Percentiles rank a stretch among this genome's conserved stretches.
These are phyloP conservation scores for Phragmatobia fuliginosa DNA, from an alignment of 2,888 invertebrate genomes.

Conservation along the genomic window DNA sequence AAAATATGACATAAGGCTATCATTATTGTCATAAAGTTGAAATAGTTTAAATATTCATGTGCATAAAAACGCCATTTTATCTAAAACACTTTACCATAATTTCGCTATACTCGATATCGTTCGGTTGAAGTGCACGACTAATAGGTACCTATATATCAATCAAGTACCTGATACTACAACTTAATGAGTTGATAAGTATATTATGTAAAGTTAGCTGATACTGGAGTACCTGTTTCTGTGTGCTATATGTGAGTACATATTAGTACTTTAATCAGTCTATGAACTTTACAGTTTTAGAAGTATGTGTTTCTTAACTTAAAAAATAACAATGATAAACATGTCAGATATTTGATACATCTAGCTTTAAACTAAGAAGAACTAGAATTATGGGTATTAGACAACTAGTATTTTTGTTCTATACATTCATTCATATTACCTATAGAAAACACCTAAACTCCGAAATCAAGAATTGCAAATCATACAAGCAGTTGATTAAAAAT, in stretches of 20 bases:
- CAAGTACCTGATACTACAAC: not conserved
- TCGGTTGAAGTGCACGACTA: not conserved
- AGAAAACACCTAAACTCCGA: too few relatives aligned
- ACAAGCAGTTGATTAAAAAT: too few relatives aligned
- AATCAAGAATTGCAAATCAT: too few relatives aligned
- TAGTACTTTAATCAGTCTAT: not conserved
- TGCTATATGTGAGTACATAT: not conserved
- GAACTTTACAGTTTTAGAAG: not conserved
- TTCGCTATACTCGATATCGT: not conserved
- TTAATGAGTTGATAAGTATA: not conserved
- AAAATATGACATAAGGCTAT: too few relatives aligned
- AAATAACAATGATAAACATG: too few relatives aligned
- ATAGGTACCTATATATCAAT: conserved; percentile 1
- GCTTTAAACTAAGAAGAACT: too few relatives aligned
- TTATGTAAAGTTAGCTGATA: not conserved
- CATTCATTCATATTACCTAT: too few relatives aligned
- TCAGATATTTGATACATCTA: too few relatives aligned
- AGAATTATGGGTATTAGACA: too few relatives aligned
- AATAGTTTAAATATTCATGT: not conserved
- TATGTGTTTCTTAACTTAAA: not conserved
- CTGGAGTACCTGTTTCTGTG: not conserved
- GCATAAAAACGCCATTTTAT: not conserved
- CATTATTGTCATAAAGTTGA: too few relatives aligned
- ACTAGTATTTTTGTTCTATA: too few relatives aligned
- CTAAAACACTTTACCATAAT: not conserved